Base-by-base conservation (phyloP, 2,113 vertebrate genomes). In the Myxocyprinus asiaticus region DNA sequence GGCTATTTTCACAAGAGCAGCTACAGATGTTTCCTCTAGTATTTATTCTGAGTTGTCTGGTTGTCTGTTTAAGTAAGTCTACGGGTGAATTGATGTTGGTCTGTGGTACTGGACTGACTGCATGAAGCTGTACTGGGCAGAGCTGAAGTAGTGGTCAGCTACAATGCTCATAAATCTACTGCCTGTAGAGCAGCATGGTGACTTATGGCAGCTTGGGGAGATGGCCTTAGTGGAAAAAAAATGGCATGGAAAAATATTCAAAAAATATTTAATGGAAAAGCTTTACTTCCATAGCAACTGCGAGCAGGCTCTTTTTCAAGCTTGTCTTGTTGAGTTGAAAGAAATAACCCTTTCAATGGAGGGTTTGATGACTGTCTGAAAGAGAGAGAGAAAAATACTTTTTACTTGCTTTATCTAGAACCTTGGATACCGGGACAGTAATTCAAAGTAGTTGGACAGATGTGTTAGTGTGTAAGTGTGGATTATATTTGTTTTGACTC, bases 401-500 rank as follows among this genome's bases (percentile, higher is more conserved):
- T 47, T 5, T 47, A n/a, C n/a, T n/a, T n/a, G n/a, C n/a, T n/a
- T n/a, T n/a, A n/a, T n/a, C n/a, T n/a, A n/a, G n/a, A n/a, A n/a
- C n/a, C n/a, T n/a, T n/a, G n/a, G n/a, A n/a, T n/a, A n/a, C n/a
- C n/a, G n/a, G n/a, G n/a, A n/a, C n/a, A n/a, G n/a, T n/a, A n/a
- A n/a, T n/a, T n/a, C n/a, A 47, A 47, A 47, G 4, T 53, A 51
- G 2, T 51, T n/a, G 50, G 8, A 9, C 0, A 51, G 10, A 9
- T 51, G 50, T 51, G 7, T 9, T 11, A 10, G 48, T 51, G 2
- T 51, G 9, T 10, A n/a, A n/a, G n/a, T n/a, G n/a, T 51, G 48
- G 7, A 51, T 33, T 68, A 45, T 45, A 59, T 8, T 70, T 89
- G 87, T 89, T 93, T 89, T 89, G 86, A 55, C 82, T 90, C 77